phyloP scores from a whole-genome alignment of 2,113 vertebrate genomes.

The Vireo altiloquus region DNA sequence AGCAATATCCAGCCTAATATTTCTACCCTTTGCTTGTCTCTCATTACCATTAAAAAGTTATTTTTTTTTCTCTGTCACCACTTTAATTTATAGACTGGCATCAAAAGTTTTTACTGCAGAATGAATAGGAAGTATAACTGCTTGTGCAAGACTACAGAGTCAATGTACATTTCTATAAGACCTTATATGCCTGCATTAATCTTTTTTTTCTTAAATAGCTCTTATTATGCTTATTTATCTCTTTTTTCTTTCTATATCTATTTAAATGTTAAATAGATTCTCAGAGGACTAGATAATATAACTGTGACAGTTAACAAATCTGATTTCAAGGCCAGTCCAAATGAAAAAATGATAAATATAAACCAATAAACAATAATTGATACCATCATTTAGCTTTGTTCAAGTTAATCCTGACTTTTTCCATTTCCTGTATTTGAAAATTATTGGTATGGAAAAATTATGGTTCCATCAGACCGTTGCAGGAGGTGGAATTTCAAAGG shows the following conservation, averaged over 20 bases:
- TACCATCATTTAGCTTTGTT: background rate
- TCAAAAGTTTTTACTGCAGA: background rate
- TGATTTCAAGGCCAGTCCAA: background rate
- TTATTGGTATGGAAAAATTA: background rate
- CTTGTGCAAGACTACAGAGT: background rate
- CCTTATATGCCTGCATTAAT: background rate
- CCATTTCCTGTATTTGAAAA: background rate
- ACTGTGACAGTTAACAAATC: background rate
- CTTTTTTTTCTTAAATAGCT: background rate
- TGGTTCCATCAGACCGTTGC: background rate
- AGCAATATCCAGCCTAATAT: background rate
- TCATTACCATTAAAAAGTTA: background rate
- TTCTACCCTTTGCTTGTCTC: background rate
- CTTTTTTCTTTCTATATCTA: background rate
- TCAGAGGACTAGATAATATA: background rate
- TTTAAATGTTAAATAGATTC: slow-evolving; percentile 13
- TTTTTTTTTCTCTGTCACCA: background rate
- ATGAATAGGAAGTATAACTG: background rate
- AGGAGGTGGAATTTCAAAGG: background rate
- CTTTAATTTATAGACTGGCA: background rate
- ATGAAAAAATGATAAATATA: background rate
- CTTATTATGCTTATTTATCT: background rate
- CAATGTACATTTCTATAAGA: background rate
- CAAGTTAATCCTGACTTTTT: background rate
- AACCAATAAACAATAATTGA: background rate